Base-by-base conservation (phyloP, 2,113 vertebrate genomes). In the Cisticola juncidis region DNA sequence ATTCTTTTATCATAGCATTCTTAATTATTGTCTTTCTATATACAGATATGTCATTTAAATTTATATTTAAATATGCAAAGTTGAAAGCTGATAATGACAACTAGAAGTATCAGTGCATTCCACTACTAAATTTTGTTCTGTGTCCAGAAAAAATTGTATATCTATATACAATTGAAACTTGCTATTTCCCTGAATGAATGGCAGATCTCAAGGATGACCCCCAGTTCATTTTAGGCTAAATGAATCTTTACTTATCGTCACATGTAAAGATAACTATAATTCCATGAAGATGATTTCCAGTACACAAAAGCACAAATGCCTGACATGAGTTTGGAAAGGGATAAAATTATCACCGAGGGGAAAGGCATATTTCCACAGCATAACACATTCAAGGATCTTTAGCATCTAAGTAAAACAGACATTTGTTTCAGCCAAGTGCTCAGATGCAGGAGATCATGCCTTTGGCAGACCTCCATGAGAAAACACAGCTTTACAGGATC, bases 391-490 rank as follows among this genome's bases (percentile, higher is more conserved):
- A 3, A 48, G 60, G 9, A 77, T 26, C 60, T 78, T 64, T n/a
- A 74, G 23, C 47, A 31, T 28, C 24, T 51, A 50, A 51, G 80
- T 51, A 76, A 79, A 80, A 35, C 4, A 19, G 65, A 40, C 18
- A 24, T 29, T 79, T 54, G 20, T 57, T 91, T 83, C 40, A 86
- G 60, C 36, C 11, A 80, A 47, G 35, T 0, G 0, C 57, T 76
- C 26, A 47, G 21, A 71, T 42, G 44, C 5, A 4, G 9, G 17
- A 20, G 17, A 25, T 8, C 2, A 5, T 12, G 5, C 33, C 29
- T 72, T 36, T 5, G 1, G 26, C 51, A 85, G 40, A 8, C 16
- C 14, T 26, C 18, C 11, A 10, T 2, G 7, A 78, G 0, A 5
- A 66, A 62, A 48, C 13, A 57, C 11, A 40, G 26, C 12, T 68